Evolutionary conservation across 2,797 vertebrate species (phyloP).

Genomic region (Hemitrygon akajei): DNA sequence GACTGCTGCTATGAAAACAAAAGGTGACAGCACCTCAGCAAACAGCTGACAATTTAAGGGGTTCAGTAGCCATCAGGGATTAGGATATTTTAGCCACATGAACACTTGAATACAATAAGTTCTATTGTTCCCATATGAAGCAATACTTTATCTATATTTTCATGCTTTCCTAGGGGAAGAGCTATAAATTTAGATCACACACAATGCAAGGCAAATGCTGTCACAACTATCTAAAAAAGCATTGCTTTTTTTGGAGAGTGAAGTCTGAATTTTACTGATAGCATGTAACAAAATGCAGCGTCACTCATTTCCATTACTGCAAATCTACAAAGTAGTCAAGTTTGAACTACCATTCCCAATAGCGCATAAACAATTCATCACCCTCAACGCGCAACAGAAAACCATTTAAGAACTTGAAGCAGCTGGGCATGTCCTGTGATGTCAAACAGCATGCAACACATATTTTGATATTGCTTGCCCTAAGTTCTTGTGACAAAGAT

Average conservation of each 20-base stretch:
- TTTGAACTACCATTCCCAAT: background rate
- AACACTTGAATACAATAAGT: background rate
- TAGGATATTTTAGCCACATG: background rate
- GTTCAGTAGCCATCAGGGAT: background rate
- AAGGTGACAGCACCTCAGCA: background rate
- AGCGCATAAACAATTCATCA: background rate
- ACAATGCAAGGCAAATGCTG: conserved; percentile 14
- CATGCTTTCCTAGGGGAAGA: background rate
- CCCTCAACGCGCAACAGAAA: background rate
- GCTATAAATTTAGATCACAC: conserved; percentile 3
- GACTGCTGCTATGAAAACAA: background rate
- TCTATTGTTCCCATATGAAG: conserved; percentile 24
- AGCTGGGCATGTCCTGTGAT: no score
- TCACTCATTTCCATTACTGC: background rate
- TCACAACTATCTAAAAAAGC: conserved; percentile 13
- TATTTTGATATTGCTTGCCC: no score
- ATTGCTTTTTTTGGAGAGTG: conserved; percentile 1
- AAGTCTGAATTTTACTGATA: background rate
- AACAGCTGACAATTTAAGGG: background rate
- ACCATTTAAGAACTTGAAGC: background rate
- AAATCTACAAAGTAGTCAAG: background rate
- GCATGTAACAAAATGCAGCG: background rate
- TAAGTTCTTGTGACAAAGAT: no score
- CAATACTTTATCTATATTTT: conserved; percentile 1
- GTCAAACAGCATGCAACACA: no score